Evolutionary conservation across 2,113 vertebrate genomes (phyloP), one percentile per base, ranked within the genome.

Genomic region (Brachypodius melanocephalos): DNA sequence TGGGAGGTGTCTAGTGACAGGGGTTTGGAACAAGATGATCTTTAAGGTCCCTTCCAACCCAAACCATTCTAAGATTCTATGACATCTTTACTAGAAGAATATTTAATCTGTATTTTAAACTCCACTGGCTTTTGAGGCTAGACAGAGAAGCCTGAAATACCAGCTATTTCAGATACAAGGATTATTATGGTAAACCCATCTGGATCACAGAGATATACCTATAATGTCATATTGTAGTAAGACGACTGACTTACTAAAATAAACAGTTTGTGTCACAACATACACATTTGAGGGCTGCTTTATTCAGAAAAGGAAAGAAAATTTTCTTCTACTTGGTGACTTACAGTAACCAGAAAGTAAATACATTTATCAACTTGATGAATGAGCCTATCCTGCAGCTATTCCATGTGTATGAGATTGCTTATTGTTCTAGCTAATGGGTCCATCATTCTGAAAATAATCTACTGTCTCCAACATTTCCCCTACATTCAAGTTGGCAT

Each of bases 341-440:
- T 85, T 94, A 76, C 54, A 91, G 63, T 91, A 88, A 74, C 67
- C 77, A 76, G 75, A 93, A 95, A 88, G 55, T 93, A 95, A 96
- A 94, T 93, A 91, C 51, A 91, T 94, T 83, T 93, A 85, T 95
- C 91, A 93, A 3, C 71, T 49, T 94, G 94, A 97, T 90, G 71
- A 96, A 96, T 51, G 85, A 91, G 67, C 24, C 69, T 63, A 89
- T 58, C 89, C 91, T 77, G 63, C 75, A 88, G 78, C 88, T 93
- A 88, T 88, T 73, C 63, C 48, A 77, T 18, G 22, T 85, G 51
- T 51, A 96, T 90, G 80, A 91, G 32, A 71, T 31, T 80, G 85
- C 85, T 95, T 91, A 93, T 85, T 96, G 93, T 93, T 96, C 58
- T 83, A 91, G 79, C 75, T 96, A 91, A 96, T 95, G 75, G 75